These are phyloP conservation scores for Erythrocercus mccallii DNA, from an alignment of 2,113 vertebrate genomes.

Conservation along the genomic window DNA sequence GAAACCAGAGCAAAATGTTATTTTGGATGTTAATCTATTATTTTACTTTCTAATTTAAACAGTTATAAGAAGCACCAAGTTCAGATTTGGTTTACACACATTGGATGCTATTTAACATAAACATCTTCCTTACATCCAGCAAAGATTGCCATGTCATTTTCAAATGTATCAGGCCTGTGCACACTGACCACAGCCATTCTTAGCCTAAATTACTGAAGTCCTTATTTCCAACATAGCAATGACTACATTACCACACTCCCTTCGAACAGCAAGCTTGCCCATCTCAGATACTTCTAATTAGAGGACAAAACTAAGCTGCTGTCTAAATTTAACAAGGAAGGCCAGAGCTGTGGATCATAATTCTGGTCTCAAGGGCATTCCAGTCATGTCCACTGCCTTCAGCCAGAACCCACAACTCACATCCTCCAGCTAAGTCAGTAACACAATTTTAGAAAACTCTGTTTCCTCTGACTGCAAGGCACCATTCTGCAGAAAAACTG, in stretches of 20 bases:
- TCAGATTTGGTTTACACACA: not conserved
- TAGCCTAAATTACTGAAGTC: not conserved
- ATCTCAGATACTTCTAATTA: slow-evolving; percentile 20
- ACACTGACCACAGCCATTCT: not conserved
- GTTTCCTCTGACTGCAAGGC: not conserved
- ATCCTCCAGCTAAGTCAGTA: not conserved
- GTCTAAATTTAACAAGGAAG: slow-evolving; percentile 38
- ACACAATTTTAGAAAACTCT: not conserved
- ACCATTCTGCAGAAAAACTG: not conserved
- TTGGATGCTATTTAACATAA: not conserved
- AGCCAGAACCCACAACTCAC: not conserved
- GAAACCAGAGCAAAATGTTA: not conserved
- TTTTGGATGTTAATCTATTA: not conserved
- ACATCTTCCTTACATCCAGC: not conserved
- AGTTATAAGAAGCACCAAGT: not conserved
- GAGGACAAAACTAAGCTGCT: not conserved
- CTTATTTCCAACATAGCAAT: not conserved
- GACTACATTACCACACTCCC: not conserved
- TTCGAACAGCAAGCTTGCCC: not conserved
- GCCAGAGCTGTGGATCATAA: not conserved
- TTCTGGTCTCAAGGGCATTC: not conserved
- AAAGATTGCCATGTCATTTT: not conserved
- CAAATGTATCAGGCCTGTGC: not conserved
- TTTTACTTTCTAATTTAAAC: slow-evolving; percentile 14
- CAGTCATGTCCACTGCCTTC: not conserved